phyloP scores from a whole-genome alignment of 2,113 vertebrate species.

The Chiloscyllium plagiosum region DNA sequence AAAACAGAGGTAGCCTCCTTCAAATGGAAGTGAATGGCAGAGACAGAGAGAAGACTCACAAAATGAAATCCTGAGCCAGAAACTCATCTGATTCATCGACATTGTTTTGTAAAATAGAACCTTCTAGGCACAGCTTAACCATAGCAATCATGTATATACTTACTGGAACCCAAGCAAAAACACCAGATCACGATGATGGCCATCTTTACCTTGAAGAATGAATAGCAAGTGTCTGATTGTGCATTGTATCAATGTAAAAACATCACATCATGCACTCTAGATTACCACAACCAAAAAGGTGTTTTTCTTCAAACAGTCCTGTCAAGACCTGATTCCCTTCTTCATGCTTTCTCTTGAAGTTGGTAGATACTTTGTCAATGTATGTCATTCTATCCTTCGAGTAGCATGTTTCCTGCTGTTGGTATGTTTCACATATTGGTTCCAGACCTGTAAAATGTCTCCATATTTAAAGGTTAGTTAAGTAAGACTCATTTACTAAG shows the following conservation, averaged over 20 bases:
- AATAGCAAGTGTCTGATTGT: background rate
- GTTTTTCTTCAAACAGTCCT: background rate
- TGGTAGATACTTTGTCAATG: background rate
- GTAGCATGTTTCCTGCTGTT: background rate
- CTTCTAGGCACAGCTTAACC: too few species aligned
- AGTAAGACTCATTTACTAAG: background rate
- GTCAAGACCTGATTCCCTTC: background rate
- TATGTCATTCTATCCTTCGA: background rate
- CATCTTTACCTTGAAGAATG: too few species aligned
- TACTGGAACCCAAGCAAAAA: too few species aligned
- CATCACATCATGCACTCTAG: too few species aligned
- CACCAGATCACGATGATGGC: too few species aligned
- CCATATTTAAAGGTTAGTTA: background rate
- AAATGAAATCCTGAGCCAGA: too few species aligned
- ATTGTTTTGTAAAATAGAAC: too few species aligned
- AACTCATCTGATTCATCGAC: too few species aligned
- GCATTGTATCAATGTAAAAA: background rate
- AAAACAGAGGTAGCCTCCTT: too few species aligned
- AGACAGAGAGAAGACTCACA: too few species aligned
- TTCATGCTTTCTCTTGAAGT: background rate
- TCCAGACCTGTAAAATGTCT: background rate
- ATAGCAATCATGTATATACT: too few species aligned
- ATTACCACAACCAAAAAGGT: background rate
- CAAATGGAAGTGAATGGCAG: too few species aligned
- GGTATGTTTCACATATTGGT: background rate